Evolutionary conservation across 1,140 invertebrate genomes (phyloP), one percentile per base, ranked within the genome.

Genomic region (Lordiphosa clarofinis): DNA sequence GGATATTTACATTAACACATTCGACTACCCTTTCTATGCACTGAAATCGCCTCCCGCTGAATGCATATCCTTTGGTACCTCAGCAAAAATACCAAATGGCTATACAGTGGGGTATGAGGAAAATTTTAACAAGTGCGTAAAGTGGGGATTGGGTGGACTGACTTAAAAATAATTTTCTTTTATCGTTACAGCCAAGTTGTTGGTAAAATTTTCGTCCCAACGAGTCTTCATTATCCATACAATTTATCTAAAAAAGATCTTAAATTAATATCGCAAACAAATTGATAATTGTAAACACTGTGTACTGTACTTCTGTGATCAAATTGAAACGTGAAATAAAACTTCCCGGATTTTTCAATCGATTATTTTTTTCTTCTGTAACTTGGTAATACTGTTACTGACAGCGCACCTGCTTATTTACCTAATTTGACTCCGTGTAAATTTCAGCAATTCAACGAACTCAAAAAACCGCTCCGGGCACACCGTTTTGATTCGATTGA

Each of bases 11-110:
- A 89, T 88, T 3, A 82, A 86, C 42, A 65, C 87, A 0, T 89
- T 89, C 19, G 84, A 84, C 40, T 75, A 87, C 58, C 78, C 87
- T 0, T 89, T 89, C 46, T 88, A 88, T 36, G 88, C 88, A 0
- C 10, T 87, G 0, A 74, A 69, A 44, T 47, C 40, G 0, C 66
- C 73, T 0, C 79, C 86, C 4, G 5, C 52, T 0, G 79, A 75
- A 31, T 87, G 86, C 46, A 35, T 49, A 15, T 53, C 66, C 1
- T 57, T 73, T 9, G 55, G 57, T n/a, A 50, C 50, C 11, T 40
- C 64, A 4, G 63, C 76, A 0, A 67, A 58, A 19, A 68, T 87
- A 21, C 86, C 86, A 5, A 44, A 69, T 21, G 73, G 66, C 5
- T 87, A 72, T 36, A 87, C 75, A 1, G 68, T 87, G 10, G 86